Evolutionary conservation across 2,888 invertebrate species (phyloP).

Genomic region (Leptinotarsa haldemani): DNA sequence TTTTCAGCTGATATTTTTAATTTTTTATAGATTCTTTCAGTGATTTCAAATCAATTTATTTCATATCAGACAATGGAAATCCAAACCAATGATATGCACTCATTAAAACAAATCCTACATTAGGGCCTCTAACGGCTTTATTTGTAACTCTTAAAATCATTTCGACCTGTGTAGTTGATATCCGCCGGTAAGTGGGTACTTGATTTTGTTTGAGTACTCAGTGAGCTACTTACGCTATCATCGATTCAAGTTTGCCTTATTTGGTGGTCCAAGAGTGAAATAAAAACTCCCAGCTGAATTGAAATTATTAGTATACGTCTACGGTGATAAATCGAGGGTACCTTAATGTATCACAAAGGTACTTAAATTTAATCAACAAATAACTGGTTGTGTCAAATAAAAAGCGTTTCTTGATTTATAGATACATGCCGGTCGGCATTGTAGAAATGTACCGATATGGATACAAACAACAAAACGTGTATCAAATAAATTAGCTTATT

Average conservation of each 20-base stretch:
- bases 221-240: conserved; percentile 40
- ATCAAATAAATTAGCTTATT: conserved; percentile 17
- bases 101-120: too few species aligned
- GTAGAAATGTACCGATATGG: conserved; percentile 5
- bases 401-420: conserved; percentile 14
- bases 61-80: too few species aligned
- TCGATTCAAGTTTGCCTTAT: conserved; percentile 37
- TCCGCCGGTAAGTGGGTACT: conserved; percentile 25
- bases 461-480: neutral
- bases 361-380: conserved; percentile 18
- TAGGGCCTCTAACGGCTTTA: too few species aligned
- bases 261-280: conserved; percentile 28
- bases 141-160: neutral
- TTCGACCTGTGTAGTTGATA: conserved; percentile 30
- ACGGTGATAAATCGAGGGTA: conserved; percentile 20
- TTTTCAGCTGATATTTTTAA: too few species aligned
- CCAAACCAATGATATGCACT: too few species aligned
- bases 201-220: conserved; percentile 35
- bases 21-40: too few species aligned
- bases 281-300: conserved; percentile 16
- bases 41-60: too few species aligned
- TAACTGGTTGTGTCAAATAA: conserved; percentile 15
- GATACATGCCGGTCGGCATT: neutral
- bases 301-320: conserved; percentile 12
- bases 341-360: neutral